phyloP scores from a whole-genome alignment of 2,113 vertebrate species.

The Vulpes ferrilata region DNA sequence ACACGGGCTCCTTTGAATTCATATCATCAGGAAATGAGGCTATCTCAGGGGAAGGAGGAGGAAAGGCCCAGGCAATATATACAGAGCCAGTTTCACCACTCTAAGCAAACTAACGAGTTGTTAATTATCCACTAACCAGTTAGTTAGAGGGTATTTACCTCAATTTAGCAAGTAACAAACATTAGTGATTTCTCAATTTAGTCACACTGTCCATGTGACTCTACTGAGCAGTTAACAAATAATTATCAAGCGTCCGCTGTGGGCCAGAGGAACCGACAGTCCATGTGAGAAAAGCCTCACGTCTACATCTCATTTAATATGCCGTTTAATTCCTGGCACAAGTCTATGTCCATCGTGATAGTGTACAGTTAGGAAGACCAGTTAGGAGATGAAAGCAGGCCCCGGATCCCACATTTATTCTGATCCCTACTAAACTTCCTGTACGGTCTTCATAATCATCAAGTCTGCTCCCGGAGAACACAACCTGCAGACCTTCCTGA shows the following conservation, averaged over 20 bases:
- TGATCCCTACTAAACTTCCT: not conserved
- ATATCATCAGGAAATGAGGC: constrained; percentile 27
- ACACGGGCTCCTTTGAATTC: constrained; percentile 29
- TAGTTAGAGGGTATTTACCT: not conserved
- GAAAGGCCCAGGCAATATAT: not conserved
- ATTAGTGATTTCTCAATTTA: not conserved
- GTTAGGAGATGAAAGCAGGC: not conserved
- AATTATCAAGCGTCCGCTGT: not conserved
- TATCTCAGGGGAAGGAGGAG: not conserved
- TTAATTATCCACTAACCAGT: constrained; percentile 30
- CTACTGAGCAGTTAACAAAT: not conserved
- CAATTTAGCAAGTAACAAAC: not conserved
- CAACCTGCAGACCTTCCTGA: not conserved
- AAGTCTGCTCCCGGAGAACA: not conserved
- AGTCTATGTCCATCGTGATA: not conserved
- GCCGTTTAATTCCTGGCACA: not conserved
- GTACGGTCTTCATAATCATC: not conserved
- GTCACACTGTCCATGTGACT: not conserved
- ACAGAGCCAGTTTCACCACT: not conserved
- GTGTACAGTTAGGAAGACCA: not conserved
- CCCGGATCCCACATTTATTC: not conserved
- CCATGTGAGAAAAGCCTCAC: not conserved
- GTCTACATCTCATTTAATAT: not conserved
- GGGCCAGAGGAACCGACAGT: not conserved
- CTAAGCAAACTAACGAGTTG: not conserved